These are phyloP conservation scores for Platyscapa corneri DNA, from an alignment of 1,140 invertebrate genomes.

Conservation along the genomic window DNA sequence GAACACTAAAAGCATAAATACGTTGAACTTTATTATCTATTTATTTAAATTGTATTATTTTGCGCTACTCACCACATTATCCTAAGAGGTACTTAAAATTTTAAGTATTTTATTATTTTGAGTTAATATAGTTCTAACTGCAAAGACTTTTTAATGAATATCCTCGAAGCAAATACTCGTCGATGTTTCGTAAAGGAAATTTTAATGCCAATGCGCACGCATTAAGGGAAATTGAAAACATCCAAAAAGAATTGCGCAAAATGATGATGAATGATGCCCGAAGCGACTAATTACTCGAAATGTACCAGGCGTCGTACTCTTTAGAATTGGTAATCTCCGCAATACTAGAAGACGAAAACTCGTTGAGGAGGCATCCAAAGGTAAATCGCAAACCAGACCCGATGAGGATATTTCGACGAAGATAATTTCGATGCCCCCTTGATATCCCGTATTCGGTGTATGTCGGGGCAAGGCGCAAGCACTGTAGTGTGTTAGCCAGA, in stretches of 20 bases:
- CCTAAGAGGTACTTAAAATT: too few relatives aligned
- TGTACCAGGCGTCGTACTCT: background rate
- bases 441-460: too few relatives aligned
- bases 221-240: background rate
- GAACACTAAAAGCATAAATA: background rate
- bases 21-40: background rate
- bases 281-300: conserved; percentile 22
- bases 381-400: too few relatives aligned
- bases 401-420: background rate
- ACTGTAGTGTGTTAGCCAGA: background rate
- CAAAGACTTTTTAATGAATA: background rate
- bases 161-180: background rate
- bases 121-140: background rate
- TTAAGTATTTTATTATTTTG: too few relatives aligned
- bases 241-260: background rate
- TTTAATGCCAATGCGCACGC: background rate
- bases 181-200: background rate
- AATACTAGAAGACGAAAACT: conserved; percentile 8
- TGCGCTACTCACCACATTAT: background rate
- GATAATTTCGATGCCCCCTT: background rate
- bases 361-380: background rate
- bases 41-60: background rate
- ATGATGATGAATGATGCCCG: conserved; percentile 12
- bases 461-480: background rate
- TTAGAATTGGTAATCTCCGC: background rate